phyloP scores from a whole-genome alignment of 1,140 invertebrate species.

The Limonius californicus region DNA sequence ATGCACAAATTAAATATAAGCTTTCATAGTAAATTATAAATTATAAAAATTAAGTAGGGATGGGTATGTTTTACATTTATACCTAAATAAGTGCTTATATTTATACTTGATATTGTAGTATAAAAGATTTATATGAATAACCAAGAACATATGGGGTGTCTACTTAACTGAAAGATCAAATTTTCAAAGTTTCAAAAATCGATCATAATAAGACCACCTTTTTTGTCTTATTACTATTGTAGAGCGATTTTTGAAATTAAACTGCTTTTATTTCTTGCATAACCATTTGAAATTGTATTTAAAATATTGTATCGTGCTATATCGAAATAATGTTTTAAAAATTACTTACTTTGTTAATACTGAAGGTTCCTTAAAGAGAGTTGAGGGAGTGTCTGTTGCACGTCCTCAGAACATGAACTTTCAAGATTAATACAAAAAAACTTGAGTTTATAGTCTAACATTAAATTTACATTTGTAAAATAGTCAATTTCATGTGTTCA shows the following conservation, averaged over 20 bases:
- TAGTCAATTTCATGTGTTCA: conserved; percentile 43
- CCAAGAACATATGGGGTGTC: not conserved
- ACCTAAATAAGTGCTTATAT: not conserved
- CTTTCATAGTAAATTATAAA: conserved; percentile 24
- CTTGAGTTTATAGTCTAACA: not conserved
- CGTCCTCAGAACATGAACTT: too few relatives aligned
- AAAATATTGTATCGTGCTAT: too few relatives aligned
- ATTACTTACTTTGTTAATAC: too few relatives aligned
- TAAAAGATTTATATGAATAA: not conserved
- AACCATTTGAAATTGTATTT: too few relatives aligned
- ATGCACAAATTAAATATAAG: conserved; percentile 42
- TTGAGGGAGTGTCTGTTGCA: too few relatives aligned
- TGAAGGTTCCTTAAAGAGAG: too few relatives aligned
- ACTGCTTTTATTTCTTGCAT: not conserved
- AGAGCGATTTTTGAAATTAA: conserved; percentile 40
- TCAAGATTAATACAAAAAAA: too few relatives aligned
- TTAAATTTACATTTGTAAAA: conserved; percentile 23
- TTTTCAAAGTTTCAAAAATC: conserved; percentile 35
- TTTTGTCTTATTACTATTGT: conserved; percentile 43
- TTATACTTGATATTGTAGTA: not conserved
- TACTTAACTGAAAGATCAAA: not conserved
- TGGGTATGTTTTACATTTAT: conserved; percentile 4
- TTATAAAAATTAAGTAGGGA: conserved; percentile 23
- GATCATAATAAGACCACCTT: conserved; percentile 42
- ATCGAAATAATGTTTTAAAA: too few relatives aligned